These are phyloP conservation scores for Opisthocomus hoazin DNA, from an alignment of 2,113 vertebrate genomes.

Conservation along the genomic window DNA sequence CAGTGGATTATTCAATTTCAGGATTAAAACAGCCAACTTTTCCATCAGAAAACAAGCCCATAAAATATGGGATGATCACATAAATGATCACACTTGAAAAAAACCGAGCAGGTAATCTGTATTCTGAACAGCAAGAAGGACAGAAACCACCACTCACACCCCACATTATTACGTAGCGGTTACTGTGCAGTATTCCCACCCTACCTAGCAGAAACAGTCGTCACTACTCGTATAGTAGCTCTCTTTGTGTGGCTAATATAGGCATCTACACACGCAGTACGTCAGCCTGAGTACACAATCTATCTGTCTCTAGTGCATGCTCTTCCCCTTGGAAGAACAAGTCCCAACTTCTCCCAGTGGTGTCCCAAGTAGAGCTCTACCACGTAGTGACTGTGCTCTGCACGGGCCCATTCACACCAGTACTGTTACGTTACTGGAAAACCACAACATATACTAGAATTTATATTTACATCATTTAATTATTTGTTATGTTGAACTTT, in stretches of 20 bases:
- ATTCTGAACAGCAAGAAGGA: background rate
- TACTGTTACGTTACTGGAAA: background rate
- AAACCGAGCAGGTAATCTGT: background rate
- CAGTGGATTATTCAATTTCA: background rate
- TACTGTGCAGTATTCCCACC: background rate
- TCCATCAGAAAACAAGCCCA: background rate
- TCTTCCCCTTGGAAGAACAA: background rate
- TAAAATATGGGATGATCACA: background rate
- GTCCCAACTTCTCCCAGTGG: background rate
- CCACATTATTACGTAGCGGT: fast-evolving
- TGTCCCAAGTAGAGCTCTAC: background rate
- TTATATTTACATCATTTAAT: background rate
- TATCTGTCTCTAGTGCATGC: fast-evolving
- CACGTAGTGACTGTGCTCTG: background rate
- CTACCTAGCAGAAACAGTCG: background rate
- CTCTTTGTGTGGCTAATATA: no score
- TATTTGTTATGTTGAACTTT: background rate
- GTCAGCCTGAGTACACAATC: background rate
- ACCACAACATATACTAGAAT: background rate
- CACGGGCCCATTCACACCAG: background rate
- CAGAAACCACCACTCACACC: background rate
- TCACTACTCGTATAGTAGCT: background rate
- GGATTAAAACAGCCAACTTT: background rate
- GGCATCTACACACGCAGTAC: fast-evolving
- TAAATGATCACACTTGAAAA: background rate